A percentile compares a stretch with the other conserved stretches of the same genome.
Evolutionary conservation across 2,113 vertebrate genomes (phyloP).

Genomic region (Arizona elegans): DNA sequence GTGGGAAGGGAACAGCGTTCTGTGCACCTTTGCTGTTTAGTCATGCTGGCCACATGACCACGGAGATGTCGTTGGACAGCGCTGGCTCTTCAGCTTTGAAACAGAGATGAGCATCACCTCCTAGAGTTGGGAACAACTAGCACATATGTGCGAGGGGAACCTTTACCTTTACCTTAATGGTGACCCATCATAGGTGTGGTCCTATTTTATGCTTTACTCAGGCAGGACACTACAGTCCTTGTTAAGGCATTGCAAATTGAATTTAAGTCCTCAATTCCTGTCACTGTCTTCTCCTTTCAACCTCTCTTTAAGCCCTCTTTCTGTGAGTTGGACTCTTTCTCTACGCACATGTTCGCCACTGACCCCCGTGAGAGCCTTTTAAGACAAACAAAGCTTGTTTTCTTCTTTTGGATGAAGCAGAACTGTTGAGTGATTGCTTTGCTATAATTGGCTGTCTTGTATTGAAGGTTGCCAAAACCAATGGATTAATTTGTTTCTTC

Average conservation of each 20-base stretch:
- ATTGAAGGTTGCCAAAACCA: not conserved
- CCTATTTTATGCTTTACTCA: not conserved
- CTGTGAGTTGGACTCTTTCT: not conserved
- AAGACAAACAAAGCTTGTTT: conserved; percentile 3
- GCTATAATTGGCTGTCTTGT: conserved; percentile 13
- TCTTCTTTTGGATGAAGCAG: not conserved
- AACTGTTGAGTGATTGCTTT: not conserved
- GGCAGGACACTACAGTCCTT: not conserved
- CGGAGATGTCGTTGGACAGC: too few species aligned
- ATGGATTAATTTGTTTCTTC: not conserved
- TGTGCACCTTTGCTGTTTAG: too few species aligned
- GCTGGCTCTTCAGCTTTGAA: too few species aligned
- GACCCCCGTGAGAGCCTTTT: conserved; percentile 7
- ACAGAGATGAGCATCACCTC: too few species aligned
- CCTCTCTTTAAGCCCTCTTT: not conserved
- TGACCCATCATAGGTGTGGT: not conserved
- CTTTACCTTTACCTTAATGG: not conserved
- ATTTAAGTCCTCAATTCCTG: not conserved
- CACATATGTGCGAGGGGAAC: too few species aligned
- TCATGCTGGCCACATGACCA: too few species aligned
- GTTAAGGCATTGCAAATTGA: not conserved
- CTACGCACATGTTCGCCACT: not conserved
- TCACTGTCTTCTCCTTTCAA: not conserved
- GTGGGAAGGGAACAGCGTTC: too few species aligned
- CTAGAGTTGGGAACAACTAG: too few species aligned